Conservation (phyloP, 2,797 vertebrate genomes). For the Myoxocephalus aenaeus region DNA sequence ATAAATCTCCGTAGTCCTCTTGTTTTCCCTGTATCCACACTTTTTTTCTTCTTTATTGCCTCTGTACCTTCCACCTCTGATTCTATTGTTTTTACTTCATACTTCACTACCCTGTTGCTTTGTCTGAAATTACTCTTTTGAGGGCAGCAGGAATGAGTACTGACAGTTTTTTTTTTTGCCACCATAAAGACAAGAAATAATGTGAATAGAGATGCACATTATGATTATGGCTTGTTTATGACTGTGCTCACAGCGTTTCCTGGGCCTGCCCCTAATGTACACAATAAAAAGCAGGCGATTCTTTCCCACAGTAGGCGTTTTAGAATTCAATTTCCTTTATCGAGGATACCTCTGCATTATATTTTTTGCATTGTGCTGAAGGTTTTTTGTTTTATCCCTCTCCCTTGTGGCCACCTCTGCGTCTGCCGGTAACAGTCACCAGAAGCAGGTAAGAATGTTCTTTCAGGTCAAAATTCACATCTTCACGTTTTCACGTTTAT, state of each 20-base stretch:
- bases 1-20: constrained; percentile 17
- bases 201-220: constrained; percentile 65
- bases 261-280: constrained; percentile 35
- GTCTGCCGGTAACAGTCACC: constrained; percentile 18
- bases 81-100: constrained; percentile 5
- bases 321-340: constrained; percentile 74
- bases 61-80: constrained; percentile 1
- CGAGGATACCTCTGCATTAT: constrained; percentile 56
- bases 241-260: constrained; percentile 49
- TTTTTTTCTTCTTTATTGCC: constrained; percentile 21
- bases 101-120: constrained; percentile 25
- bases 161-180: constrained; percentile 32
- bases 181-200: constrained; percentile 58
- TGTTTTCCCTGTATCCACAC: background rate
- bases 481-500: background rate
- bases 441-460: constrained; percentile 4
- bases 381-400: background rate
- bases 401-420: constrained; percentile 1
- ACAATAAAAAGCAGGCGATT: constrained; percentile 46
- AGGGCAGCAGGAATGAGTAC: constrained; percentile 24
- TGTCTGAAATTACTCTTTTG: constrained; percentile 30
- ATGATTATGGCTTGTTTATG: constrained; percentile 68
- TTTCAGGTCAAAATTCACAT: background rate
- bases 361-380: constrained; percentile 61
- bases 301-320: constrained; percentile 48